phyloP scores from a whole-genome alignment of 2,888 invertebrate genomes.

The Periphyllus acericola region DNA sequence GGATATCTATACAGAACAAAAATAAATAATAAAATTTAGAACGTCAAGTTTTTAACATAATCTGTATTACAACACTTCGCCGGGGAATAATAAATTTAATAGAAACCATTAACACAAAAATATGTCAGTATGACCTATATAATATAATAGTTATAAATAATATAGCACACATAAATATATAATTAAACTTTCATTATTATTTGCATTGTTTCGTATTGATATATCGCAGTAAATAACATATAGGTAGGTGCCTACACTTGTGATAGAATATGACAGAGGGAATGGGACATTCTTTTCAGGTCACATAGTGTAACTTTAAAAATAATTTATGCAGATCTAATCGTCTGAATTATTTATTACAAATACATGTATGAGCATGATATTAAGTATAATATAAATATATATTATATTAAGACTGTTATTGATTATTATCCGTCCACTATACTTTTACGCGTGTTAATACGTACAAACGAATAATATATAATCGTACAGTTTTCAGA shows the following conservation, averaged over 20 bases:
- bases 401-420: not conserved
- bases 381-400: not conserved
- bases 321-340: constrained; percentile 43
- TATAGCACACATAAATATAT: constrained; percentile 19
- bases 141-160: constrained; percentile 16
- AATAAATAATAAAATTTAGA: not conserved
- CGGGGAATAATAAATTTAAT: constrained; percentile 23
- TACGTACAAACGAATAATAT: too few relatives aligned
- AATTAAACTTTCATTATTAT: constrained; percentile 52
- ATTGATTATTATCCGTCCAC: not conserved
- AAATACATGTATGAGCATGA: not conserved
- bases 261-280: not conserved
- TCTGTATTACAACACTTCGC: constrained; percentile 16
- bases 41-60: not conserved
- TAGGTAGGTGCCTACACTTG: not conserved
- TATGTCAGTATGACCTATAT: constrained; percentile 30
- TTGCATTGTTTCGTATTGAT: constrained; percentile 41
- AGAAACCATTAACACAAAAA: constrained; percentile 7
- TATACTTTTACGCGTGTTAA: too few relatives aligned
- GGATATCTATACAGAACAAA: not conserved
- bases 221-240: constrained; percentile 29
- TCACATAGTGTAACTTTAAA: constrained; percentile 19
- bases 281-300: not conserved
- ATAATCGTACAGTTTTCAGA: too few relatives aligned
- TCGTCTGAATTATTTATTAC: not conserved